These are phyloP conservation scores for Sitta europaea DNA, from an alignment of 2,113 vertebrate species.

Conservation along the genomic window DNA sequence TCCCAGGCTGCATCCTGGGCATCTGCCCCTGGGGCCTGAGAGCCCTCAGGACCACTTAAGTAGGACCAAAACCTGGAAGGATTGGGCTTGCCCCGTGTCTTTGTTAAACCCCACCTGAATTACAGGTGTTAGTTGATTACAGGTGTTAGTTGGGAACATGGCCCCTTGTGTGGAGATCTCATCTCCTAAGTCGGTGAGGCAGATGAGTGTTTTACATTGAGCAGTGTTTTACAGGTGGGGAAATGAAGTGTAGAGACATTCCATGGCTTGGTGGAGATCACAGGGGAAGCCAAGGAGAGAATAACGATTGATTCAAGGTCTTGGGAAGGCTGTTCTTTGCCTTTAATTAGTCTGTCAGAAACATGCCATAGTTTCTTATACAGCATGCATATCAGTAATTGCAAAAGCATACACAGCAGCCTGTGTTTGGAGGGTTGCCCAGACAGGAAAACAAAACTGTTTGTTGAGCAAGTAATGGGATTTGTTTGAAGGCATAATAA, in stretches of 20 bases:
- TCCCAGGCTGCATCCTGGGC: background rate
- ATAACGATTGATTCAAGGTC: background rate
- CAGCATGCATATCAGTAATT: background rate
- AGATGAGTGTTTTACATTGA: background rate
- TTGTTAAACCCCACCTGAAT: accelerated
- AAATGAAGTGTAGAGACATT: background rate
- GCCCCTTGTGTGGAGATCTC: accelerated
- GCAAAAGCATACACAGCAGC: background rate
- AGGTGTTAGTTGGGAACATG: background rate
- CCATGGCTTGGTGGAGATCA: background rate
- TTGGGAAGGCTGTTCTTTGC: background rate
- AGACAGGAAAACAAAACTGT: slow-evolving; percentile 26
- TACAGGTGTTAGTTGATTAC: background rate
- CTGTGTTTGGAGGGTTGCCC: slow-evolving; percentile 29
- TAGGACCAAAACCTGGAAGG: background rate
- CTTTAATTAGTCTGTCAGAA: slow-evolving; percentile 35
- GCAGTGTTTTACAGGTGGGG: background rate
- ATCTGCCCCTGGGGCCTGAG: background rate
- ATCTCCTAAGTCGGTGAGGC: accelerated
- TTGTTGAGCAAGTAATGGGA: slow-evolving; percentile 25
- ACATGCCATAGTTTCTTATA: background rate
- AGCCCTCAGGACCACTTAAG: accelerated
- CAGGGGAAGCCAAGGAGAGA: background rate
- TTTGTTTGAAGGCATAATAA: slow-evolving; percentile 27
- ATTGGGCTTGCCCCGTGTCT: background rate